phyloP scores from a whole-genome alignment of 2,888 invertebrate genomes.

The Drosophila subquinaria region DNA sequence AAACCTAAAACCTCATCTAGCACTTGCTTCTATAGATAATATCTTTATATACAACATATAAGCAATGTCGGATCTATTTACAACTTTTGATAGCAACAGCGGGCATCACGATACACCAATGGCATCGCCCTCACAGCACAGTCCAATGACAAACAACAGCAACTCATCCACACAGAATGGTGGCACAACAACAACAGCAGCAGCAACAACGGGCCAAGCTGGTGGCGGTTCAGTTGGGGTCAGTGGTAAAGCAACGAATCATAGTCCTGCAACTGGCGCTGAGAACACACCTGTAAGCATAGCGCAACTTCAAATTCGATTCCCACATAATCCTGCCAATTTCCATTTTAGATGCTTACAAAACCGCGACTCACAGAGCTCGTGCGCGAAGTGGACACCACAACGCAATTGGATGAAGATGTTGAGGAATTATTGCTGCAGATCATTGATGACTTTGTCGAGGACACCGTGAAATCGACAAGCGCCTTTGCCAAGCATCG shows the following conservation, averaged over 20 bases:
- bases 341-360: conserved; percentile 89
- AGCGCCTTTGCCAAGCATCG: conserved; percentile 97
- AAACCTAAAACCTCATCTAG: not conserved
- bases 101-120: conserved; percentile 74
- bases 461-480: conserved; percentile 94
- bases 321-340: not conserved
- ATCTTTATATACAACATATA: not conserved
- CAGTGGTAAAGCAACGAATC: conserved; percentile 50
- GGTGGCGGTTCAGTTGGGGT: conserved; percentile 31
- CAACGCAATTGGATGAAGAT: conserved; percentile 98
- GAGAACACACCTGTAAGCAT: conserved; percentile 83
- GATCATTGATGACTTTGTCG: conserved; percentile 98
- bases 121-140: conserved; percentile 85
- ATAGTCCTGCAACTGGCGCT: conserved; percentile 47
- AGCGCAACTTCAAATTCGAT: not conserved
- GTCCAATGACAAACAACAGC: conserved; percentile 80
- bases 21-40: conserved; percentile 11
- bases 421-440: conserved; percentile 97
- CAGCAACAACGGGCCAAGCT: conserved; percentile 18
- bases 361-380: conserved; percentile 95
- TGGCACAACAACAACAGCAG: conserved; percentile 37
- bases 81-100: conserved; percentile 83
- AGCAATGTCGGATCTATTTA: conserved; percentile 84
- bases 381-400: conserved; percentile 97
- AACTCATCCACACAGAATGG: conserved; percentile 72